These are phyloP conservation scores for Chiloscyllium punctatum DNA, from an alignment of 2,797 vertebrate species.

Conservation along the genomic window DNA sequence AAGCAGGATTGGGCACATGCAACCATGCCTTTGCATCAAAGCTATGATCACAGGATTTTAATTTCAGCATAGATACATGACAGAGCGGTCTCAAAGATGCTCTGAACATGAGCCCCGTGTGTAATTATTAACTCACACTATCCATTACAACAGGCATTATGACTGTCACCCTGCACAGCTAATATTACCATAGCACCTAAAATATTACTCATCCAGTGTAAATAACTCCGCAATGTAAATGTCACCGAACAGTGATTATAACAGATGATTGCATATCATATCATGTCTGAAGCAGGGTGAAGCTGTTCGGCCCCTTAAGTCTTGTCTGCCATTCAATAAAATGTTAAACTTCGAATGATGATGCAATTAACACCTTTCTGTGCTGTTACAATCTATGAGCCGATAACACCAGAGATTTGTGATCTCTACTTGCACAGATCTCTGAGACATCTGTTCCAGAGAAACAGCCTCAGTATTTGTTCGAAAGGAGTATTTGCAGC, in stretches of 20 bases:
- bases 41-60: background rate
- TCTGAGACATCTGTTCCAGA: background rate
- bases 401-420: background rate
- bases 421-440: background rate
- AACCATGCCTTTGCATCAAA: background rate
- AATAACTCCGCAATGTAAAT: background rate
- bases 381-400: too few species aligned
- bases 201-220: background rate
- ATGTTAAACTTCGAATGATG: too few species aligned
- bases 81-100: background rate
- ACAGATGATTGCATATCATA: too few species aligned
- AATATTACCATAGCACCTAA: background rate
- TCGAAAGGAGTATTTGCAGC: background rate
- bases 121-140: background rate
- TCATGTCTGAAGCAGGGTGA: too few species aligned
- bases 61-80: background rate
- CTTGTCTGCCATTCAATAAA: too few species aligned
- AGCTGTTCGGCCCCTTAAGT: too few species aligned
- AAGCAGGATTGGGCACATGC: background rate
- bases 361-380: too few species aligned
- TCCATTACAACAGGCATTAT: background rate
- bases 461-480: background rate
- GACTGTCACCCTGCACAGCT: background rate
- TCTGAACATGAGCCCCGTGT: background rate
- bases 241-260: background rate